phyloP scores from a whole-genome alignment of 1,140 invertebrate species.

The Drosophila tani region DNA sequence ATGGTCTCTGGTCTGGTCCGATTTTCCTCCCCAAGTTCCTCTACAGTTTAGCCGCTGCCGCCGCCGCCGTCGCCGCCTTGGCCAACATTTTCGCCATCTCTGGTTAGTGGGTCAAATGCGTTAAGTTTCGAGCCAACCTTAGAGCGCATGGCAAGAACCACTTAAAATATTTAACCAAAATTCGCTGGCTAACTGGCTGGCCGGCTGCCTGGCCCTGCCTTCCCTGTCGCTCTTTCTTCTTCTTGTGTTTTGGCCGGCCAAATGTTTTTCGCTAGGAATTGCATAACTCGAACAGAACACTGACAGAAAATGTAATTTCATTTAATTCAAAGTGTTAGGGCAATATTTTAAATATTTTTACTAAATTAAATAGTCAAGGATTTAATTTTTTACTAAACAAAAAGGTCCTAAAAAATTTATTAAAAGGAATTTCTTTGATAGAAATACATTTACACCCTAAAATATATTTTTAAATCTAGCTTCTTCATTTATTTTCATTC shows the following conservation, averaged over 20 bases:
- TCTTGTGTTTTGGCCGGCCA: slow-evolving; percentile 29
- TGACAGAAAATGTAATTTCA: background rate
- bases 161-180: slow-evolving; percentile 80
- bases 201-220: slow-evolving; percentile 28
- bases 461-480: too few relatives aligned
- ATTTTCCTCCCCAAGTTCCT: slow-evolving; percentile 22
- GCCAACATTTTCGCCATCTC: slow-evolving; percentile 34
- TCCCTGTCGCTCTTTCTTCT: slow-evolving; percentile 18
- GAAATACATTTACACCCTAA: too few relatives aligned
- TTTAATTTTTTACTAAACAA: background rate
- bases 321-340: background rate
- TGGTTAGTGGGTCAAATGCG: slow-evolving; percentile 78
- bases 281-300: slow-evolving; percentile 63
- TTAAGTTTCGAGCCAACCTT: slow-evolving; percentile 68
- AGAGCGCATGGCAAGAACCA: slow-evolving; percentile 76
- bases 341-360: background rate
- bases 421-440: background rate
- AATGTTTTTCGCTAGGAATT: slow-evolving; percentile 51
- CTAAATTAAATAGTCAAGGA: too few relatives aligned
- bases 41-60: background rate
- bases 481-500: too few relatives aligned
- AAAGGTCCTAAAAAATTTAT: background rate
- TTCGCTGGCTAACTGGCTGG: slow-evolving; percentile 17
- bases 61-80: slow-evolving; percentile 15
- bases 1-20: slow-evolving; percentile 34